Percentiles rank a stretch among this genome's conserved stretches.
phyloP scores from a whole-genome alignment of 1,140 invertebrate species.

The Leptinotarsa defecta region DNA sequence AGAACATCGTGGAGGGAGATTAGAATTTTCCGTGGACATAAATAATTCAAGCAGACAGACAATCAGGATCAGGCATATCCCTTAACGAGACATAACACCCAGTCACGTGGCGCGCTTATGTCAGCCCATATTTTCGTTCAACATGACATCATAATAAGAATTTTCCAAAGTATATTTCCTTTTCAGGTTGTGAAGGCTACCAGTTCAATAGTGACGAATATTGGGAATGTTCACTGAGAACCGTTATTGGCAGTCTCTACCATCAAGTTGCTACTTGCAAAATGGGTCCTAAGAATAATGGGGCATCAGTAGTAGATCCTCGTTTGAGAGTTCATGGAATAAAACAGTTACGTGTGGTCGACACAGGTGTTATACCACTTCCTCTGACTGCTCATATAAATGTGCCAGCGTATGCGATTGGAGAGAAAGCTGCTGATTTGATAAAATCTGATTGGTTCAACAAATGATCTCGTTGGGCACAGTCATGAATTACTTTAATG shows the following conservation, averaged over 20 bases:
- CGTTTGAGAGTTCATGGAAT: slow-evolving; percentile 73
- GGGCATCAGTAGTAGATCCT: slow-evolving; percentile 73
- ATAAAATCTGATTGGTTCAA: slow-evolving; percentile 54
- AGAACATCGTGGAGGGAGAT: no score
- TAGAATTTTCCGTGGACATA: no score
- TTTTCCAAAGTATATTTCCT: no score
- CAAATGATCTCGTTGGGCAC: no score
- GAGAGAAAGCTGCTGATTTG: slow-evolving; percentile 62
- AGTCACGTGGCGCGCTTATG: no score
- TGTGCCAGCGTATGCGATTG: slow-evolving; percentile 62
- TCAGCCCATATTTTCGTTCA: no score
- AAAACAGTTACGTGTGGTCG: slow-evolving; percentile 70
- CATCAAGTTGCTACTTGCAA: slow-evolving; percentile 74
- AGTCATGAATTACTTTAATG: no score
- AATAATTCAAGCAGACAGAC: no score
- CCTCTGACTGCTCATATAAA: slow-evolving; percentile 64
- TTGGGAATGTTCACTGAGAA: slow-evolving; percentile 64
- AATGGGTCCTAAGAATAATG: slow-evolving; percentile 74
- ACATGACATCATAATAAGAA: no score
- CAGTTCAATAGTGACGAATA: slow-evolving; percentile 69
- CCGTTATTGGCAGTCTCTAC: slow-evolving; percentile 68
- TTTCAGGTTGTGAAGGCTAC: slow-evolving; percentile 59
- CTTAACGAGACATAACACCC: no score
- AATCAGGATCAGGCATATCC: no score
- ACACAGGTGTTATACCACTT: slow-evolving; percentile 76